Conservation (phyloP, 2,888 invertebrate genomes). For the Ochropleura plecta region DNA sequence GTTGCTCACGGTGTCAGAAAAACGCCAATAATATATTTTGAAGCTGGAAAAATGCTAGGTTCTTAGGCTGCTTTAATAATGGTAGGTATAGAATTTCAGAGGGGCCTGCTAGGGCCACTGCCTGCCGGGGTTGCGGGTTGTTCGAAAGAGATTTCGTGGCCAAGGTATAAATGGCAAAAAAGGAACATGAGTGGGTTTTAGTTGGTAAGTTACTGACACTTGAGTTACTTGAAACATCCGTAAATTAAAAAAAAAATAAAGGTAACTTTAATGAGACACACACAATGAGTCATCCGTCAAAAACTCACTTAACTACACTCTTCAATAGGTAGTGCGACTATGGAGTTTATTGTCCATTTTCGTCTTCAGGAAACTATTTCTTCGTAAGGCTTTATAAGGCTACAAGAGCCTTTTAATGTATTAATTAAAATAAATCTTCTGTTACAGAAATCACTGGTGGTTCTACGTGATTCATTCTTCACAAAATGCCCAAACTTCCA, state of each 20-base stretch:
- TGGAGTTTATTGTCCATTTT: not conserved
- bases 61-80: not conserved
- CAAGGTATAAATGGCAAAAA: too few relatives aligned
- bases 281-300: not conserved
- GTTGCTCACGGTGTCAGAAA: not conserved
- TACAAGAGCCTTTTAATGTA: not conserved
- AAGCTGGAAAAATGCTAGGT: not conserved
- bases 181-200: too few relatives aligned
- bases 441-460: not conserved
- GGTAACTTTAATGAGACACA: too few relatives aligned
- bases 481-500: not conserved
- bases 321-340: not conserved
- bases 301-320: not conserved
- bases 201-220: too few relatives aligned
- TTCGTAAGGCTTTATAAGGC: not conserved
- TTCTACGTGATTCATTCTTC: conserved; percentile 7
- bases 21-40: not conserved
- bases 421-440: not conserved
- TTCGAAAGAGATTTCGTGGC: too few relatives aligned
- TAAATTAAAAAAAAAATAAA: too few relatives aligned
- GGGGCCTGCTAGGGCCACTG: too few relatives aligned
- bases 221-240: too few relatives aligned
- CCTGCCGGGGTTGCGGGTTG: too few relatives aligned
- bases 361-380: not conserved
- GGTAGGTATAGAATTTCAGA: too few relatives aligned